These are phyloP conservation scores for Nezara viridula DNA, from an alignment of 2,888 invertebrate species.

Conservation along the genomic window DNA sequence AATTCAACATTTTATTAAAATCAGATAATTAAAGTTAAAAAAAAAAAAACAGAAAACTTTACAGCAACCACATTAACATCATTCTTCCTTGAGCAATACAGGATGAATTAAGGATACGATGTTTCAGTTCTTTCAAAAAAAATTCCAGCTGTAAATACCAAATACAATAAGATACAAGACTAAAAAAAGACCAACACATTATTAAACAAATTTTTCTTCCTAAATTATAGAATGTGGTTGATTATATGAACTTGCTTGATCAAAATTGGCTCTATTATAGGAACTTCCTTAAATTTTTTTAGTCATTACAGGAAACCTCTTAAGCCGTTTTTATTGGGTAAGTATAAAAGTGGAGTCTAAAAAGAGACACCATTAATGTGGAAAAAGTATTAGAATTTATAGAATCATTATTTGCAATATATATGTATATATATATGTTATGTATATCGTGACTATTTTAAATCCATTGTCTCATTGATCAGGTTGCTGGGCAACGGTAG, in stretches of 20 bases:
- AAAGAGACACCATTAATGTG: too few species aligned
- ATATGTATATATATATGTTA: too few species aligned
- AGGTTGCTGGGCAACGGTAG: too few species aligned
- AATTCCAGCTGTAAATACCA: constrained; percentile 41
- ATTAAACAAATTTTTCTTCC: neutral
- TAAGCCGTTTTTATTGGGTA: neutral
- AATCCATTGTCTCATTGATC: too few species aligned
- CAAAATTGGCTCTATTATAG: neutral
- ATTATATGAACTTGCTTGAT: neutral
- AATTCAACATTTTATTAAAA: constrained; percentile 36
- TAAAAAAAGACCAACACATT: neutral
- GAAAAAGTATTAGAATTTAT: too few species aligned
- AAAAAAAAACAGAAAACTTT: neutral
- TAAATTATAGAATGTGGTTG: neutral
- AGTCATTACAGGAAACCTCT: too few species aligned
- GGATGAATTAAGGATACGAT: neutral
- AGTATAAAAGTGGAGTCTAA: neutral
- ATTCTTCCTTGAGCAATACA: neutral
- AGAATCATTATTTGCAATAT: too few species aligned
- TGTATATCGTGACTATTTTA: too few species aligned
- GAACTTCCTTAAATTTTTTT: too few species aligned
- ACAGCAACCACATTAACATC: neutral
- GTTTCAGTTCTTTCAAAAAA: constrained; percentile 16
- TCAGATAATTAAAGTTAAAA: neutral
- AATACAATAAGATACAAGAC: neutral